Evolutionary conservation across 1,140 invertebrate species (phyloP).

Genomic region (Holcopasites calliopsidis): DNA sequence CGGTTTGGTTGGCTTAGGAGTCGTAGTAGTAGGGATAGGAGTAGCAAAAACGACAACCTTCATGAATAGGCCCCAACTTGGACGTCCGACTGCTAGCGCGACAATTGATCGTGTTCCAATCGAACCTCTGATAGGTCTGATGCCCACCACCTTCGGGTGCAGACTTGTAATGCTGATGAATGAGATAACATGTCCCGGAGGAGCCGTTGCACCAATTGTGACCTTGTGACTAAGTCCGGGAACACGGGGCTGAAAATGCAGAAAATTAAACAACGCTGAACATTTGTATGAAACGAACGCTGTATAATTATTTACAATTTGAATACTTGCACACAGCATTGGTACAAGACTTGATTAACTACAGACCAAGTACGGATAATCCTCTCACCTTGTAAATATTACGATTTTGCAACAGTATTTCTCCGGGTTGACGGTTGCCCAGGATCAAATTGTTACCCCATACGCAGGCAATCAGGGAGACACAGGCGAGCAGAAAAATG

Average conservation of each 20-base stretch:
- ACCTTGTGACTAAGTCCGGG: not conserved
- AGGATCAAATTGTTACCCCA: slow-evolving; percentile 37
- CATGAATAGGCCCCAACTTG: slow-evolving; percentile 19
- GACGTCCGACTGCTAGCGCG: slow-evolving; percentile 9
- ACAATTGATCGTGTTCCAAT: slow-evolving; percentile 2
- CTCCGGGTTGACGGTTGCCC: slow-evolving; percentile 40
- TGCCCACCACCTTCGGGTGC: not conserved
- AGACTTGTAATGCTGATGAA: slow-evolving; percentile 2
- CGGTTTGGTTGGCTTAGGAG: not conserved
- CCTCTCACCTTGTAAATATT: slow-evolving; percentile 31
- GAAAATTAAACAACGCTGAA: no score
- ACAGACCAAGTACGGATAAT: no score
- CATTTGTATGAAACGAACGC: not conserved
- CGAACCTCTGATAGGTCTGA: slow-evolving; percentile 26
- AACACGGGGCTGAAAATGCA: slow-evolving; percentile 46
- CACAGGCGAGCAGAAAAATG: slow-evolving; percentile 42
- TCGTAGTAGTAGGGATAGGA: not conserved
- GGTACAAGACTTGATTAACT: not conserved
- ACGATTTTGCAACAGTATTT: slow-evolving; percentile 26
- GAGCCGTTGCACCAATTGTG: slow-evolving; percentile 1
- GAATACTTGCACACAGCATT: not conserved
- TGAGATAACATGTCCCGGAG: slow-evolving; percentile 24
- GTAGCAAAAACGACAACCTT: slow-evolving; percentile 33
- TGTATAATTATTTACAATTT: not conserved
- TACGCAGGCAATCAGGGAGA: slow-evolving; percentile 33